phyloP scores from a whole-genome alignment of 2,113 vertebrate genomes.

The Oxygymnocypris stewartii region DNA sequence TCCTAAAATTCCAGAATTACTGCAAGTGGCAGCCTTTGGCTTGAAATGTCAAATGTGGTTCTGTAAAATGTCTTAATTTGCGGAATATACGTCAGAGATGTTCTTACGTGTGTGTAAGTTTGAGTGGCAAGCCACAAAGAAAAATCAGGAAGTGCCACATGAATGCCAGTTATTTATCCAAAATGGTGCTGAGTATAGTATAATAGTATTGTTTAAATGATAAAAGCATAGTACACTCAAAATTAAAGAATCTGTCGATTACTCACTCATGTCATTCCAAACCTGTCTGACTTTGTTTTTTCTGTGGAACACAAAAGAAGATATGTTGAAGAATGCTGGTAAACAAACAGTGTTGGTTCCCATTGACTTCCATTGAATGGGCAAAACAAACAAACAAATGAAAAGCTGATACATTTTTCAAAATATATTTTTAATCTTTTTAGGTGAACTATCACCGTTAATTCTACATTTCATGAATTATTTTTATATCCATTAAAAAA shows the following conservation, averaged over 20 bases:
- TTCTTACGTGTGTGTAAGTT: not conserved
- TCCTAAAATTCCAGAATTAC: slow-evolving; percentile 11
- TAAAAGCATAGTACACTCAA: not conserved
- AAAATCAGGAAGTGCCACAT: not conserved
- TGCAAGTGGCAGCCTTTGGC: not conserved
- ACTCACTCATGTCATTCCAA: no score
- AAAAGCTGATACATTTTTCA: not conserved
- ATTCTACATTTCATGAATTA: not conserved
- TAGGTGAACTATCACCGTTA: not conserved
- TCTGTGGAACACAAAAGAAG: not conserved
- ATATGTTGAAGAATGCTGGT: not conserved
- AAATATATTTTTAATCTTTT: not conserved
- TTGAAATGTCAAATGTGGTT: not conserved
- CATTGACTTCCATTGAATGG: not conserved
- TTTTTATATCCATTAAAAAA: not conserved
- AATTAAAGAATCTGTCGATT: no score
- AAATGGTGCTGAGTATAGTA: not conserved
- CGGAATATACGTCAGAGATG: not conserved
- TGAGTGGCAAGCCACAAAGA: not conserved
- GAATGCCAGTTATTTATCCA: not conserved
- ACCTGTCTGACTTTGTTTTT: not conserved
- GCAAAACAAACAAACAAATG: not conserved
- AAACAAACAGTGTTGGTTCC: not conserved
- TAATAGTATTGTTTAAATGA: not conserved
- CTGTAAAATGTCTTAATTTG: not conserved